A percentile compares a stretch with the other conserved stretches of the same genome.
Conservation (phyloP, 2,113 vertebrate species). For the Nicator chloris region DNA sequence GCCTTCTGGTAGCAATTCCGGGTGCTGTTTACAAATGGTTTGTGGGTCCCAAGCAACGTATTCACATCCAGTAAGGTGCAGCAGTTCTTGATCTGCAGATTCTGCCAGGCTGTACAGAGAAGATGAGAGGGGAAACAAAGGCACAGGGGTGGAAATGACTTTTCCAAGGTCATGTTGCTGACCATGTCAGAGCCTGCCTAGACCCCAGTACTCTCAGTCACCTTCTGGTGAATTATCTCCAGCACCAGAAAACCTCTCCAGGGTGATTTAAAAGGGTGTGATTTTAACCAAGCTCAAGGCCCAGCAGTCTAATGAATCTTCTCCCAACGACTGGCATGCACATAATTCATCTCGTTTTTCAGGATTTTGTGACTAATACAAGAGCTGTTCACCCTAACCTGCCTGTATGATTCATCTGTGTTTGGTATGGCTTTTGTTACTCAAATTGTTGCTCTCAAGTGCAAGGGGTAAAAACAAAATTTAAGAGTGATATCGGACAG, state of each 20-base stretch:
- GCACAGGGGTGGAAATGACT: background rate
- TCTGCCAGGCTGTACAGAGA: background rate
- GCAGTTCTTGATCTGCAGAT: background rate
- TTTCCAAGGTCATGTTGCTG: background rate
- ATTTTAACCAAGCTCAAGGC: slow-evolving; percentile 53
- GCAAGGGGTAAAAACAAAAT: slow-evolving; percentile 11
- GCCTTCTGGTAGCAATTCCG: background rate
- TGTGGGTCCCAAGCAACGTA: fast-evolving
- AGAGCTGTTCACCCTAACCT: slow-evolving; percentile 21
- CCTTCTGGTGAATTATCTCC: background rate
- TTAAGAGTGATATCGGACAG: slow-evolving; percentile 2
- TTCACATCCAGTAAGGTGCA: background rate
- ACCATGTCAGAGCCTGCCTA: background rate
- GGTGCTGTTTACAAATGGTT: background rate
- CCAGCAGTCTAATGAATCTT: slow-evolving; percentile 34
- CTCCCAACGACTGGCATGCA: background rate
- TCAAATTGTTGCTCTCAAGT: background rate
- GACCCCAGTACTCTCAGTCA: background rate
- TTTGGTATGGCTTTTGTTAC: slow-evolving; percentile 19
- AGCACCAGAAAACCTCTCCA: slow-evolving; percentile 4
- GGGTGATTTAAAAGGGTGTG: slow-evolving; percentile 21
- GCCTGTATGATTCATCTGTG: slow-evolving; percentile 24
- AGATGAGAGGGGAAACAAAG: background rate
- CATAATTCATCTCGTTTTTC: slow-evolving; percentile 1
- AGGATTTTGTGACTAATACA: slow-evolving; percentile 14